phyloP scores from a whole-genome alignment of 2,888 invertebrate genomes.

The Leptopterna dolabrata region DNA sequence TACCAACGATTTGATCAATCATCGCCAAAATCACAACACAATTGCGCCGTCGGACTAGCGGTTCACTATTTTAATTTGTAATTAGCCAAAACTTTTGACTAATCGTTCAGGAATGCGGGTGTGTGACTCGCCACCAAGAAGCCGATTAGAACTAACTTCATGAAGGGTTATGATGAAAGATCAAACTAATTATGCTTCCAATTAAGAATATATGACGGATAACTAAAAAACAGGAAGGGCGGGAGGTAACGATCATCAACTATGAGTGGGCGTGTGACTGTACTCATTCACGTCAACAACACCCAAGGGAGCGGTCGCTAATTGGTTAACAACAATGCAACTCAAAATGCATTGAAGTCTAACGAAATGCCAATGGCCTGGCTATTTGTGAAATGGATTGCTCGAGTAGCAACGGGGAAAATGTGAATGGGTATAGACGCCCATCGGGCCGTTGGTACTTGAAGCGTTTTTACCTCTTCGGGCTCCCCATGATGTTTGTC shows the following conservation, averaged over 20 bases:
- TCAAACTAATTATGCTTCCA: background rate
- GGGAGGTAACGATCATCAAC: background rate
- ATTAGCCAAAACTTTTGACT: background rate
- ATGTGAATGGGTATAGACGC: background rate
- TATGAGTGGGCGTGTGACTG: background rate
- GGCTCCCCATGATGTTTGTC: background rate
- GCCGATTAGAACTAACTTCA: background rate
- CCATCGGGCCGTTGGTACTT: background rate
- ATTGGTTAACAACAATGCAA: background rate
- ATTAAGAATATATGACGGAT: background rate
- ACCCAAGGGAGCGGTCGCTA: background rate
- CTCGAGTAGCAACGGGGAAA: background rate
- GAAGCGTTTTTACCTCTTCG: background rate
- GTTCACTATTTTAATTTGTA: too few relatives aligned
- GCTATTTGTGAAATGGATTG: background rate
- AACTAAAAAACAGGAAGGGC: background rate
- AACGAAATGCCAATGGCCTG: background rate
- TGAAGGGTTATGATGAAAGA: background rate
- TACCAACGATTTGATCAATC: too few relatives aligned
- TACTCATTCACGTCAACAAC: background rate
- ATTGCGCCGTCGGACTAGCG: too few relatives aligned
- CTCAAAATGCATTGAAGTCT: background rate
- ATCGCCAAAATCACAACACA: too few relatives aligned
- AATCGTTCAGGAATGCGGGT: constrained; percentile 4
- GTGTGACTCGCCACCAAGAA: background rate